Evolutionary conservation across 2,888 invertebrate genomes (phyloP).

Genomic region (Thalpophila matura): DNA sequence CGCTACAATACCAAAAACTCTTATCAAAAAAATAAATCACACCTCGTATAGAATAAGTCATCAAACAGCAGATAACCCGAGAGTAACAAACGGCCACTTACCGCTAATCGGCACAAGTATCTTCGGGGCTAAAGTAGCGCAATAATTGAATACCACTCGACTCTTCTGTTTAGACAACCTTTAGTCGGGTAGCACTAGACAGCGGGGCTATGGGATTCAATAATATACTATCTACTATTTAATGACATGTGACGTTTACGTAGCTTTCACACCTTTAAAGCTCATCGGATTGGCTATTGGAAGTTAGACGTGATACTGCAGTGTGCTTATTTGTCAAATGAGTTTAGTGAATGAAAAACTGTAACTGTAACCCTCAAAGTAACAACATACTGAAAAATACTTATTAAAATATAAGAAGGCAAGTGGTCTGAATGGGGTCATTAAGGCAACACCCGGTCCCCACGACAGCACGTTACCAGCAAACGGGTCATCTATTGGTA

Average conservation of each 20-base stretch:
- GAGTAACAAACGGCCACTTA: constrained; percentile 30
- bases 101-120: constrained; percentile 36
- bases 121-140: constrained; percentile 17
- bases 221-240: background rate
- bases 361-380: too few species aligned
- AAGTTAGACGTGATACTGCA: background rate
- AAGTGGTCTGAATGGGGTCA: constrained; percentile 23
- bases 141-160: constrained; percentile 46
- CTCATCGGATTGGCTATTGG: background rate
- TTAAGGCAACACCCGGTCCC: constrained; percentile 24
- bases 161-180: constrained; percentile 26
- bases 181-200: constrained; percentile 28
- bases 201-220: background rate
- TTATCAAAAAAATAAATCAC: too few species aligned
- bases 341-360: too few species aligned
- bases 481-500: constrained; percentile 54
- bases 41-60: constrained; percentile 5
- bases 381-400: too few species aligned
- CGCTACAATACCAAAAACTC: too few species aligned
- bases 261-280: background rate
- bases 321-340: background rate
- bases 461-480: constrained; percentile 40
- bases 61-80: constrained; percentile 1
- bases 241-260: too few species aligned
- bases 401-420: constrained; percentile 16